phyloP scores from a whole-genome alignment of 2,797 vertebrate species.

The Microcaecilia unicolor region DNA sequence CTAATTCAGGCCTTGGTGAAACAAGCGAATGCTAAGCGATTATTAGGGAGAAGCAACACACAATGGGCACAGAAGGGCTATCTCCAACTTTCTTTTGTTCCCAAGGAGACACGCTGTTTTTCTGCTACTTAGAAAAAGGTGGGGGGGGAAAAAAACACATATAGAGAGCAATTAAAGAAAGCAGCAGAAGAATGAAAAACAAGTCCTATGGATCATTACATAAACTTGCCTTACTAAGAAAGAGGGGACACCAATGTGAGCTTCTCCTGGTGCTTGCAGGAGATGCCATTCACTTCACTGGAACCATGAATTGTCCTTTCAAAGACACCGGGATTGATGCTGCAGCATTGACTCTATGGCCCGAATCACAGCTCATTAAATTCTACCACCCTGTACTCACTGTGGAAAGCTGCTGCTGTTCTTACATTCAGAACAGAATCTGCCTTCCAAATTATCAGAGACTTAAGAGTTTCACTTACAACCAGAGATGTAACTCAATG shows the following conservation, averaged over 20 bases:
- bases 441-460: slow-evolving; percentile 36
- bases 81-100: neutral
- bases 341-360: too few species aligned
- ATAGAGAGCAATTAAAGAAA: slow-evolving; percentile 9
- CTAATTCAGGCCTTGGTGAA: slow-evolving; percentile 7
- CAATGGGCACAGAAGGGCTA: neutral
- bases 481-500: too few species aligned
- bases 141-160: slow-evolving; percentile 13
- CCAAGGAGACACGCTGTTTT: slow-evolving; percentile 4
- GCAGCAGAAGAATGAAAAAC: too few species aligned
- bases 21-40: neutral
- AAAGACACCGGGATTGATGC: too few species aligned
- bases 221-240: too few species aligned
- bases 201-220: too few species aligned
- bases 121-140: slow-evolving; percentile 17
- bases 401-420: slow-evolving; percentile 33
- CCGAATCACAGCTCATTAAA: slow-evolving; percentile 34
- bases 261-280: too few species aligned
- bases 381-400: slow-evolving; percentile 11
- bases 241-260: too few species aligned
- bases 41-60: neutral
- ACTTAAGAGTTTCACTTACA: too few species aligned
- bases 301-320: too few species aligned
- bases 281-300: too few species aligned
- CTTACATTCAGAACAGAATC: too few species aligned